These are phyloP conservation scores for Homalodisca vitripennis DNA, from an alignment of 1,140 invertebrate genomes.

Conservation along the genomic window DNA sequence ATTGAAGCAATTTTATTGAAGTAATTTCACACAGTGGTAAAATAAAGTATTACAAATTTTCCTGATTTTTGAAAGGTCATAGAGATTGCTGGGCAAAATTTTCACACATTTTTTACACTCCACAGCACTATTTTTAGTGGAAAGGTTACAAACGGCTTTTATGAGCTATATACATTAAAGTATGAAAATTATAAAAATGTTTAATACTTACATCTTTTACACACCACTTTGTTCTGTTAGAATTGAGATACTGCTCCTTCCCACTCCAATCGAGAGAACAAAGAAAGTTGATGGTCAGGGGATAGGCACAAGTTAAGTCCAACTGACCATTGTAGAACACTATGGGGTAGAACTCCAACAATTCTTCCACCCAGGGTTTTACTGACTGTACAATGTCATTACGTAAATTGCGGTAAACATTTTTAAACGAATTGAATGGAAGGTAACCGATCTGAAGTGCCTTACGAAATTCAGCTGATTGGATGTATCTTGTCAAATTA, in stretches of 20 bases:
- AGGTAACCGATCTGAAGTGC: conserved; percentile 81
- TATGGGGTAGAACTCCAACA: conserved; percentile 65
- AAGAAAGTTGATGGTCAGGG: conserved; percentile 71
- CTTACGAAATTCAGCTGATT: conserved; percentile 58
- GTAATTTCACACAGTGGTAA: too few relatives aligned
- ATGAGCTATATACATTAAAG: too few relatives aligned
- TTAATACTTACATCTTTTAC: conserved; percentile 44
- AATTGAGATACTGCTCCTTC: conserved; percentile 45
- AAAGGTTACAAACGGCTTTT: too few relatives aligned
- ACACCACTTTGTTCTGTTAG: conserved; percentile 49
- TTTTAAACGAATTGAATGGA: conserved; percentile 56
- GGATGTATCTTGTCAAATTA: conserved; percentile 59
- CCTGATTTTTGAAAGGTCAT: too few relatives aligned
- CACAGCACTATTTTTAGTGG: too few relatives aligned
- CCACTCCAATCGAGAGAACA: conserved; percentile 49
- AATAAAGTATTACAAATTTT: too few relatives aligned
- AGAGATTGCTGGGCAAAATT: too few relatives aligned
- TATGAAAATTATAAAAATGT: too few relatives aligned
- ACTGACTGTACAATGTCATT: conserved; percentile 82
- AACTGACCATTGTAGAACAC: conserved; percentile 79
- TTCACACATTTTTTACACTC: too few relatives aligned
- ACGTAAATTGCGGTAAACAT: conserved; percentile 67
- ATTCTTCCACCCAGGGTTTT: conserved; percentile 68
- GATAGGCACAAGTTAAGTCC: conserved; percentile 83
- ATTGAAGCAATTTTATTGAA: too few relatives aligned